phyloP scores from a whole-genome alignment of 2,113 vertebrate species.

The Bufo gargarizans region DNA sequence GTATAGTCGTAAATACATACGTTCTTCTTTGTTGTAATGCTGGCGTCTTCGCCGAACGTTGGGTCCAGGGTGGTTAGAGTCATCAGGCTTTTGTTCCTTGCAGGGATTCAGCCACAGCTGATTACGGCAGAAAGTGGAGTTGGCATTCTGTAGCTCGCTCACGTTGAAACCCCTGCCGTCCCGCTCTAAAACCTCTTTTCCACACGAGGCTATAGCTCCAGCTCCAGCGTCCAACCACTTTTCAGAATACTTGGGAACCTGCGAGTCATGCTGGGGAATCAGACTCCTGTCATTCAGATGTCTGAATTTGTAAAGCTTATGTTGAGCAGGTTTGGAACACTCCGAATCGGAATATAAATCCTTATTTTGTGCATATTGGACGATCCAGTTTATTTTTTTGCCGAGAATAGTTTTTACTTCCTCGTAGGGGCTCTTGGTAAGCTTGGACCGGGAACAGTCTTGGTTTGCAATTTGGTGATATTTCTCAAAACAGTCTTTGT shows the following conservation, averaged over 20 bases:
- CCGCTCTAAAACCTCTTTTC: constrained; percentile 77
- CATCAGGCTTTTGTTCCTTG: constrained; percentile 69
- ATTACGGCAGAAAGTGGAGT: constrained; percentile 64
- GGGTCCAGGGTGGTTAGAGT: constrained; percentile 62
- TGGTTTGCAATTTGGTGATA: constrained; percentile 97
- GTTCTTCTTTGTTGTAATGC: constrained; percentile 80
- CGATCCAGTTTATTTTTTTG: constrained; percentile 92
- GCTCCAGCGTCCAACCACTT: constrained; percentile 77
- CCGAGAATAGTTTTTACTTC: constrained; percentile 91
- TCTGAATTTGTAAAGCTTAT: constrained; percentile 81
- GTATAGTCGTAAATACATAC: constrained; percentile 71
- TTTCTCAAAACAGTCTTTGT: constrained; percentile 98
- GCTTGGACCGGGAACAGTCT: constrained; percentile 86
- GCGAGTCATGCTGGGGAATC: constrained; percentile 85
- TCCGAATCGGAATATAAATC: constrained; percentile 80
- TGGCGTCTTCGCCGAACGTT: constrained; percentile 59
- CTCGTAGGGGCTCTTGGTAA: constrained; percentile 87
- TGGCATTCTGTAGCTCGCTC: constrained; percentile 71
- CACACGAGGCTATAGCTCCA: constrained; percentile 72
- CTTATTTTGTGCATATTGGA: constrained; percentile 95
- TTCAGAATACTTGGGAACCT: constrained; percentile 90
- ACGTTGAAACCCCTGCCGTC: constrained; percentile 74
- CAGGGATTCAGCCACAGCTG: constrained; percentile 73
- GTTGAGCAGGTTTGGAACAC: constrained; percentile 74
- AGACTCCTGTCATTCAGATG: constrained; percentile 83